Conservation (phyloP, 2,797 vertebrate species). For the Typhlichthys subterraneus region DNA sequence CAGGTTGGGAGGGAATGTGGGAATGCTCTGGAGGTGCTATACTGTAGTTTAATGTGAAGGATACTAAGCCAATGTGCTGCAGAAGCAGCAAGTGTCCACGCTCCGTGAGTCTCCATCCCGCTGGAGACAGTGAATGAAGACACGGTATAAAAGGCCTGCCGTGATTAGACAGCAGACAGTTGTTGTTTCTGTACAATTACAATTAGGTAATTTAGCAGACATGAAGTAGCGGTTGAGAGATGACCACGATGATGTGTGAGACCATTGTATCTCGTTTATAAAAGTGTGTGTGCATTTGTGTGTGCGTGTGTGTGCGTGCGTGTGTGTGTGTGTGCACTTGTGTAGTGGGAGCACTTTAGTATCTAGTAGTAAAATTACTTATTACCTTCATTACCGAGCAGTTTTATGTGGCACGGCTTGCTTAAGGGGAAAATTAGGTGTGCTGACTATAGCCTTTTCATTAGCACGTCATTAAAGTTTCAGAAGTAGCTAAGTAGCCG, state of each 20-base stretch:
- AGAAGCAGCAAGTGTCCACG: no score
- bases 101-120: no score
- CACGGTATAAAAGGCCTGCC: no score
- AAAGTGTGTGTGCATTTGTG: conserved; percentile 28
- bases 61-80: no score
- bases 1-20: no score
- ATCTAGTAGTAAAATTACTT: conserved; percentile 37
- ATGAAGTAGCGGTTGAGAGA: no score
- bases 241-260: conserved; percentile 16
- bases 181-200: no score
- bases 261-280: conserved; percentile 57
- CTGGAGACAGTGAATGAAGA: no score
- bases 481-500: conserved; percentile 48
- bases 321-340: conserved; percentile 11
- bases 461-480: conserved; percentile 58
- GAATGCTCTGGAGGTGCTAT: not conserved
- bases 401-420: conserved; percentile 41
- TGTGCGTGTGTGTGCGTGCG: not conserved
- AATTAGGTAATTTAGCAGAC: no score
- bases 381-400: conserved; percentile 50
- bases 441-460: conserved; percentile 54
- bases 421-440: conserved; percentile 44
- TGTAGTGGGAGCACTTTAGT: conserved; percentile 6
- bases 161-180: no score
- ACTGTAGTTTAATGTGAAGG: no score